Conservation (phyloP, 2,888 invertebrate genomes). For the Stenoptilia bipunctidactyla region DNA sequence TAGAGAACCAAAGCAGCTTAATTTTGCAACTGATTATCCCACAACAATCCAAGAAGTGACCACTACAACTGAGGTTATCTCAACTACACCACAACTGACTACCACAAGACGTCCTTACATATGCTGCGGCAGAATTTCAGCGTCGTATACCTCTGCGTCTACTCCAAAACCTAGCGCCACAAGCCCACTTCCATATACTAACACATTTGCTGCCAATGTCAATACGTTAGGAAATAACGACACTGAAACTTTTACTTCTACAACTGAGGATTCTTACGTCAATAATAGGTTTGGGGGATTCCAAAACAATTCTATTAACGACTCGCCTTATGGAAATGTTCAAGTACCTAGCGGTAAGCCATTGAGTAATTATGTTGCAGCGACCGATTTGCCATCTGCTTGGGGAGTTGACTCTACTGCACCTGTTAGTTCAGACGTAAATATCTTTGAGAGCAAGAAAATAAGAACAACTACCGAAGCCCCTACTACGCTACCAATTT, state of each 20-base stretch:
- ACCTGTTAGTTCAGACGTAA: conserved; percentile 32
- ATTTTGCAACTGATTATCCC: conserved; percentile 32
- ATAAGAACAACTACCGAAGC: conserved; percentile 34
- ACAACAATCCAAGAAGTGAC: conserved; percentile 25
- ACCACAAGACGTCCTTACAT: conserved; percentile 44
- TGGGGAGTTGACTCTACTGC: conserved; percentile 50
- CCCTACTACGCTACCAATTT: conserved; percentile 38
- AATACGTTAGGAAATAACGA: conserved; percentile 29
- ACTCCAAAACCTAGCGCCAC: conserved; percentile 30
- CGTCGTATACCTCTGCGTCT: conserved; percentile 51
- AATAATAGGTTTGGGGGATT: conserved; percentile 45
- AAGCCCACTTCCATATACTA: conserved; percentile 56
- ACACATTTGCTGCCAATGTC: conserved; percentile 42
- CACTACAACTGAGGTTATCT: conserved; percentile 28
- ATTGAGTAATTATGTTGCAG: conserved; percentile 52
- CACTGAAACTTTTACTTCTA: conserved; percentile 8
- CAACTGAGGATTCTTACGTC: conserved; percentile 41
- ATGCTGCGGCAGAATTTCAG: conserved; percentile 58
- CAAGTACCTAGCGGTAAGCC: conserved; percentile 55
- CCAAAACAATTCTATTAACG: conserved; percentile 49
- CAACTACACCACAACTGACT: conserved; percentile 30
- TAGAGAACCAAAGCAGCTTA: conserved; percentile 57
- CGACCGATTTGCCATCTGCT: conserved; percentile 52
- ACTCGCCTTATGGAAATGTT: conserved; percentile 56
- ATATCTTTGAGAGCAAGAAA: conserved; percentile 52